Evolutionary conservation across 2,113 vertebrate genomes (phyloP).

Genomic region (Axis porcinus): DNA sequence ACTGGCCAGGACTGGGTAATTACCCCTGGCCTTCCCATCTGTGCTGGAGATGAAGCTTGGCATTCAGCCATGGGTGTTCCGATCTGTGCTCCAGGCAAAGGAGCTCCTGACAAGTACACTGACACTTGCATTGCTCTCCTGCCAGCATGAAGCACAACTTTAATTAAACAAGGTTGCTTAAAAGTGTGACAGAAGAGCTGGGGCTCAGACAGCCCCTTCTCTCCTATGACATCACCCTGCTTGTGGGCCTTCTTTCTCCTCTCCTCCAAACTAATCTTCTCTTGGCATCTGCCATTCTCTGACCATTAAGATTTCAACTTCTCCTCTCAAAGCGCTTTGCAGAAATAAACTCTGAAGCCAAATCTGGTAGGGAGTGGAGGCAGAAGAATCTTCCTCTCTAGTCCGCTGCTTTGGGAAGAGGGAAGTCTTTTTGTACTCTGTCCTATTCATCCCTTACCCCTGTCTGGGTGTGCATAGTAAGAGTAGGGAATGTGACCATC

Average conservation of each 20-base stretch:
- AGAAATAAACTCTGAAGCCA: conserved; percentile 40
- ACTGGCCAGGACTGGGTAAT: conserved; percentile 54
- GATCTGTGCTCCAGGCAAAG: conserved; percentile 62
- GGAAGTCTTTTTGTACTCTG: background rate
- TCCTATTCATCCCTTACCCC: background rate
- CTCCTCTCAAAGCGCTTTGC: conserved; percentile 48
- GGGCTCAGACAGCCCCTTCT: conserved; percentile 29
- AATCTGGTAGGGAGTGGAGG: background rate
- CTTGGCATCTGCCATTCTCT: conserved; percentile 39
- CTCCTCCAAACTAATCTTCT: background rate
- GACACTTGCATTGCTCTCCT: conserved; percentile 69
- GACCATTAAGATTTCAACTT: conserved; percentile 35
- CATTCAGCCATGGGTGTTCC: conserved; percentile 44
- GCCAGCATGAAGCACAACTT: conserved; percentile 68
- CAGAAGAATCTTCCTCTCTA: conserved; percentile 10
- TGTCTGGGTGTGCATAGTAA: background rate
- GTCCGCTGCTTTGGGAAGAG: background rate
- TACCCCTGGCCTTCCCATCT: conserved; percentile 72
- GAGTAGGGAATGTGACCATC: background rate
- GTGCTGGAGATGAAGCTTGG: conserved; percentile 58
- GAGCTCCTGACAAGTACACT: conserved; percentile 71
- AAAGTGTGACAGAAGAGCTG: conserved; percentile 56
- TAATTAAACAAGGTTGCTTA: conserved; percentile 75
- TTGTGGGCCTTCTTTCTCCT: background rate
- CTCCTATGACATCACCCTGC: conserved; percentile 43